A percentile compares a stretch with the other conserved stretches of the same genome.
Conservation (phyloP, 2,888 invertebrate genomes). For the Strigamia transsilvanica region DNA sequence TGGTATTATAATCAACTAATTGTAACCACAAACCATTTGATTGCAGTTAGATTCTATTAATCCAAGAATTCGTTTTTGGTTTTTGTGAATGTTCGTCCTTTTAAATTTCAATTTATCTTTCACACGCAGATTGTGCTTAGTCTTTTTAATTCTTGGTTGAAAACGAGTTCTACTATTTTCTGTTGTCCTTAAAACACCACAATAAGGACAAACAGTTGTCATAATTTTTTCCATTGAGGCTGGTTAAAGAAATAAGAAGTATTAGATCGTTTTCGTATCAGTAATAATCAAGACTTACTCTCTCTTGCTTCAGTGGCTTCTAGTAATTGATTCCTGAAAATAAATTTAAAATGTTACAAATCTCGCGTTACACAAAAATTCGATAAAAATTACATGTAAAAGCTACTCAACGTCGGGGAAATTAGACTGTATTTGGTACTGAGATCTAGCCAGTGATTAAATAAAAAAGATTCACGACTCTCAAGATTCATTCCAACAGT, state of each 20-base stretch:
- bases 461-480: too few species aligned
- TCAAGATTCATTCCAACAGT: too few species aligned
- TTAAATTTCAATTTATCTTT: not conserved
- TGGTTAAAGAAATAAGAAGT: not conserved
- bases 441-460: not conserved
- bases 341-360: not conserved
- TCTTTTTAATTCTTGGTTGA: not conserved
- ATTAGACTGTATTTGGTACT: not conserved
- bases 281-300: not conserved
- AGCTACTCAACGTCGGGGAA: not conserved
- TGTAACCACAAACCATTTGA: not conserved
- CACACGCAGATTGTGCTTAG: not conserved
- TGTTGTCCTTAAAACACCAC: not conserved
- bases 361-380: not conserved
- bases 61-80: not conserved
- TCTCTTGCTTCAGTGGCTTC: not conserved
- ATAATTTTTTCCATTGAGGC: not conserved
- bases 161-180: not conserved
- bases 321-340: not conserved
- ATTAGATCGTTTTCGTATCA: not conserved
- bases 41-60: not conserved
- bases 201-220: not conserved
- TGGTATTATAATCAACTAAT: not conserved
- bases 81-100: not conserved
- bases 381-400: not conserved